Conservation (phyloP, 1,140 invertebrate genomes). For the Luehdorfia chinensis region DNA sequence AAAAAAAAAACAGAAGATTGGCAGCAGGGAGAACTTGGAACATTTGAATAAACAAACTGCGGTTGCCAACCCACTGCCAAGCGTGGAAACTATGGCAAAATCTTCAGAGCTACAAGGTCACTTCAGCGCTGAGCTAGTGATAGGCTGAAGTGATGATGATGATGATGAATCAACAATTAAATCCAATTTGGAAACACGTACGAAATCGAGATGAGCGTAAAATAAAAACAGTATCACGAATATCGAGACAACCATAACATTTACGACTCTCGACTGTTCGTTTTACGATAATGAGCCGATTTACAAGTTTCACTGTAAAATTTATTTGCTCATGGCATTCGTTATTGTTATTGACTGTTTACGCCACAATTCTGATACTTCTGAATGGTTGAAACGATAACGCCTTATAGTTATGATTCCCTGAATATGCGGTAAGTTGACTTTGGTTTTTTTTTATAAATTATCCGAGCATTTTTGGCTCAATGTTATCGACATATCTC, state of each 20-base stretch:
- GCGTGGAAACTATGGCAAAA: too few relatives aligned
- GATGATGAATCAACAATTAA: too few relatives aligned
- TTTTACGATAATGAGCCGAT: slow-evolving; percentile 25
- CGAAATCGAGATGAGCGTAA: neutral
- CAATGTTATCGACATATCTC: too few relatives aligned
- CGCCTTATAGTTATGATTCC: neutral
- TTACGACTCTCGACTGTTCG: slow-evolving; percentile 5
- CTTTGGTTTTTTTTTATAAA: neutral
- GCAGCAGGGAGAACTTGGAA: too few relatives aligned
- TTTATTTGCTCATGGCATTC: slow-evolving; percentile 22
- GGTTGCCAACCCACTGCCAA: too few relatives aligned
- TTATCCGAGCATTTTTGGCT: too few relatives aligned
- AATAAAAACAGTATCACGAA: slow-evolving; percentile 6
- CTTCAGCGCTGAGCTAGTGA: too few relatives aligned
- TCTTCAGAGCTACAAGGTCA: too few relatives aligned
- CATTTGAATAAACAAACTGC: too few relatives aligned
- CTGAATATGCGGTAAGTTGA: neutral
- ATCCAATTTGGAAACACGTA: too few relatives aligned
- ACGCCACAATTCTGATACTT: neutral
- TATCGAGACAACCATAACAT: slow-evolving; percentile 10
- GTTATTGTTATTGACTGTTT: slow-evolving; percentile 16
- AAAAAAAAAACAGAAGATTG: too few relatives aligned
- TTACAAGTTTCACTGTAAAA: slow-evolving; percentile 22
- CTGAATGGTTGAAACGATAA: slow-evolving; percentile 8
- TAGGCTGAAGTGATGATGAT: too few relatives aligned